Percentiles rank a stretch among this genome's conserved stretches.
These are phyloP conservation scores for Homalodisca vitripennis DNA, from an alignment of 1,140 invertebrate genomes.

Conservation along the genomic window DNA sequence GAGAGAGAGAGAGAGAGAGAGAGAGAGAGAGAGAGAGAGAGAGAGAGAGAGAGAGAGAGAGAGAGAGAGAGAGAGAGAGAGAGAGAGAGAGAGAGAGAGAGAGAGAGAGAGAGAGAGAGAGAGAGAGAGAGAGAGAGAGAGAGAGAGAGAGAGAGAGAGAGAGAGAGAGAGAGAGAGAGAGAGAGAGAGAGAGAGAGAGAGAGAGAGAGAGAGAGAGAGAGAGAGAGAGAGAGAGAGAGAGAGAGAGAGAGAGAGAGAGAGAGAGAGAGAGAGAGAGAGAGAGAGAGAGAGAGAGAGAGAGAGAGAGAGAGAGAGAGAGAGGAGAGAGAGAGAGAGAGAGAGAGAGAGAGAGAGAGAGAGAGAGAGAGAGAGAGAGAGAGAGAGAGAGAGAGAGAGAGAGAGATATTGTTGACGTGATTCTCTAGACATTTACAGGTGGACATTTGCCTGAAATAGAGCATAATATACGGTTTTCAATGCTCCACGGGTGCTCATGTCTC, in stretches of 20 bases:
- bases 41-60: slow-evolving; percentile 3
- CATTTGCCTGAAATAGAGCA: too few species aligned
- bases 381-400: too few species aligned
- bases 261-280: slow-evolving; percentile 32
- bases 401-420: too few species aligned
- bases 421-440: too few species aligned
- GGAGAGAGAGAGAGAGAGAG: slow-evolving; percentile 16
- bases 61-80: slow-evolving; percentile 3
- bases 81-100: slow-evolving; percentile 3
- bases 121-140: not conserved
- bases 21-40: slow-evolving; percentile 3
- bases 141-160: slow-evolving; percentile 9
- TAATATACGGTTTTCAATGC: too few species aligned
- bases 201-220: slow-evolving; percentile 32
- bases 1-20: slow-evolving; percentile 3
- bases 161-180: slow-evolving; percentile 28
- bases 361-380: too few species aligned
- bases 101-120: not conserved
- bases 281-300: slow-evolving; percentile 31
- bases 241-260: slow-evolving; percentile 32
- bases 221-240: slow-evolving; percentile 32
- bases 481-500: too few species aligned
- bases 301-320: slow-evolving; percentile 31
- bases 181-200: slow-evolving; percentile 31
- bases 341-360: too few species aligned